Base-by-base conservation (phyloP, 2,797 vertebrate genomes). In the Chaetophractus vellerosus region DNA sequence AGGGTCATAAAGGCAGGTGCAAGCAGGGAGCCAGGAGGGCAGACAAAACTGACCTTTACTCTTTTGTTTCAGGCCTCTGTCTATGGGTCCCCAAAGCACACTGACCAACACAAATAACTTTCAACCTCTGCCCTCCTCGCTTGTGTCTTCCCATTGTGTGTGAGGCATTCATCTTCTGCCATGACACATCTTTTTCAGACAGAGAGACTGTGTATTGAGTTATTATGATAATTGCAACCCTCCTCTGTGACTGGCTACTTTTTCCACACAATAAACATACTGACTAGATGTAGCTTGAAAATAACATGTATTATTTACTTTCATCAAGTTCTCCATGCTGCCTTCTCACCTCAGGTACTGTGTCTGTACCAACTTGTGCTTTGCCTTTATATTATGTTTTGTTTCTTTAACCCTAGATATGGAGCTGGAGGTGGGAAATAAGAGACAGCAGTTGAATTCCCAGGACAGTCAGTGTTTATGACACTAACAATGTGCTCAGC, bases 91-190 rank as follows among this genome's bases (percentile, higher is more conserved):
- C 95, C 61, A 93, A 96, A 97, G 95, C 96, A 84, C 12, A 68
- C 78, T 48, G 79, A 93, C 95, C 90, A 96, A 94, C 96, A 96
- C 96, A 97, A 97, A 97, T 75, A 96, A 96, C 97, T 96, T 97
- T 90, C 69, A 91, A 97, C 97, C 97, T 97, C 91, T 92, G 97
- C 79, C 87, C 96, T 90, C n/a, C 81, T 96, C 66, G 5, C 97
- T 97, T 96, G 93, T 92, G 90, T 86, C 52, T 0, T 68, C 59
- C 81, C 74, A 50, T 97, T 93, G 95, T 97, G 94, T 52, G 33
- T 1, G 11, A 79, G 90, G 64, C 97, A 88, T 98, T 96, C 80
- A 78, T 97, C 97, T 97, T 33, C 41, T 16, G 64, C 66, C 63
- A 33, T 71, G 93, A 94, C 96, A 96, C 31, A 9, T 68, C 84